Evolutionary conservation across 2,113 vertebrate species (phyloP), one percentile per base, ranked within the genome.

Genomic region (Piprites chloris): DNA sequence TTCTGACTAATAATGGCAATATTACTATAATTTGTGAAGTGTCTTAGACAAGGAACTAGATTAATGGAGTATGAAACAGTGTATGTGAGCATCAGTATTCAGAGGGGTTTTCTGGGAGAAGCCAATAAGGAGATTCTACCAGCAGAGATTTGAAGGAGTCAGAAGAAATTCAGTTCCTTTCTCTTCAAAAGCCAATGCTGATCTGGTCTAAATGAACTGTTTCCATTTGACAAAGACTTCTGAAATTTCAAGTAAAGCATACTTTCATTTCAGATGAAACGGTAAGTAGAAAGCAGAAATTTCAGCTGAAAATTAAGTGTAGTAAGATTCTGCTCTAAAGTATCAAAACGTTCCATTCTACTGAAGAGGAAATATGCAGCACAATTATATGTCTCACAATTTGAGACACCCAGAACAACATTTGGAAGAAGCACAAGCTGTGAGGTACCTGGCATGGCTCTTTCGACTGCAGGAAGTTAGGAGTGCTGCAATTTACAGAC

Each of bases 1-100:
- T 96, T 90, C 80, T 77, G 65, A 92, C 84, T 85, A 27, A 83
- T 73, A 90, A 93, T 74, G 42, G 24, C 8, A 90, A 71, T 93
- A 92, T 72, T 85, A 67, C 47, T 66, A 55, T 90, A 69, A 77
- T 69, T 83, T 93, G 63, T 74, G 46, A 87, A 74, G 42, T 55
- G 15, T 42, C 46, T 58, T 74, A 62, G 30, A 58, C 14, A 47
- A 74, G 55, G 20, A 90, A 76, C 35, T 80, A 44, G 28, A 85
- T 66, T 85, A 72, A 85, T 37, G n/a, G 46, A 53, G 58, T 49
- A 49, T 33, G 26, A 86, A 39, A 77, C 7, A 39, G 3, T 27
- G 32, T 49, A 63, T 26, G 4, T 63, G 33, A 88, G 26, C 68
- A 67, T 37, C 55, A 61, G 52, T 83, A 71, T 71, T 65, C 72